Evolutionary conservation across 2,888 invertebrate species (phyloP).

Genomic region (Leptopilina myrica): DNA sequence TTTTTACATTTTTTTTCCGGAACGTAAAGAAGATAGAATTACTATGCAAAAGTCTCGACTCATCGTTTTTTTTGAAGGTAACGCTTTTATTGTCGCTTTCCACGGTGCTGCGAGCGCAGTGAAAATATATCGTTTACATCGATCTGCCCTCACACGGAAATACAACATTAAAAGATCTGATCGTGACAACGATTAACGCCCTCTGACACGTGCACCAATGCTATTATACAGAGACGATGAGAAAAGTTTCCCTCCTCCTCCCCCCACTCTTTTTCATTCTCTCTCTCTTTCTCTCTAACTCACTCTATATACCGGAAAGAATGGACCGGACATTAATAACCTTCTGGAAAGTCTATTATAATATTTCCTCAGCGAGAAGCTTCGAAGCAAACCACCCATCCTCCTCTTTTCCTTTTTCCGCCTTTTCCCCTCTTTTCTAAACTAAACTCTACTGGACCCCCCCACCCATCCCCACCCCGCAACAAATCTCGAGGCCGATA

Average conservation of each 20-base stretch:
- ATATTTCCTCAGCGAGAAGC: conserved; percentile 51
- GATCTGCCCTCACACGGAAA: conserved; percentile 29
- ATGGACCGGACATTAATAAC: conserved; percentile 55
- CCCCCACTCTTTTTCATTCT: background rate
- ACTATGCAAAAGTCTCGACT: background rate
- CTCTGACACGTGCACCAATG: conserved; percentile 58
- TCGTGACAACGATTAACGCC: conserved; percentile 53
- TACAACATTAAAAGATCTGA: conserved; percentile 54
- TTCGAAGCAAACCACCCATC: conserved; percentile 21
- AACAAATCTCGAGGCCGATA: conserved; percentile 27
- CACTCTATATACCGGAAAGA: conserved; percentile 13
- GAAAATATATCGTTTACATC: conserved; percentile 45
- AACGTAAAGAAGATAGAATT: background rate
- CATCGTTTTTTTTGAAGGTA: background rate
- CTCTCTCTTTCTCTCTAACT: background rate
- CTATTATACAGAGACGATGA: conserved; percentile 62
- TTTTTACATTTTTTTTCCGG: background rate
- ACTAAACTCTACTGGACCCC: background rate
- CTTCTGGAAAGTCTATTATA: conserved; percentile 53
- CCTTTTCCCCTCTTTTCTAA: too few species aligned
- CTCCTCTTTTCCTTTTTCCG: too few species aligned
- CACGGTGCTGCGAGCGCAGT: background rate
- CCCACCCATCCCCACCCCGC: background rate
- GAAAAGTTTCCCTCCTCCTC: conserved; percentile 58
- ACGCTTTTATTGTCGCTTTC: conserved; percentile 24